Conservation (phyloP, 2,888 invertebrate species). For the Tineola bisselliella region DNA sequence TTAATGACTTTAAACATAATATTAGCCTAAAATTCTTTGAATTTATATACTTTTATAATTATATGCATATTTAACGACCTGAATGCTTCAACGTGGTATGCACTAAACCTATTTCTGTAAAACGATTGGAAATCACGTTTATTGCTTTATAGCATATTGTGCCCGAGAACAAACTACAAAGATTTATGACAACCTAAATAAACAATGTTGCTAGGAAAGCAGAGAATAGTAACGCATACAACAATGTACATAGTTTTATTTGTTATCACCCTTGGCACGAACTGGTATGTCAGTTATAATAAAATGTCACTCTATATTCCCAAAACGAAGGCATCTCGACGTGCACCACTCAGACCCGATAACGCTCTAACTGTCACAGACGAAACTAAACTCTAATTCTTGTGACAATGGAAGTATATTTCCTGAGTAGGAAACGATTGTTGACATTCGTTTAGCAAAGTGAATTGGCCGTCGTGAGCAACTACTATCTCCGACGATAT, state of each 20-base stretch:
- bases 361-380: not conserved
- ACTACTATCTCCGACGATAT: not conserved
- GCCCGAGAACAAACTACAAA: not conserved
- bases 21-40: too few relatives aligned
- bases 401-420: not conserved
- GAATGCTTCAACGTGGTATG: not conserved
- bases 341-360: slow-evolving; percentile 5
- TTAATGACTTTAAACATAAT: too few relatives aligned
- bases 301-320: slow-evolving; percentile 14
- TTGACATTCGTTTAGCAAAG: slow-evolving; percentile 3
- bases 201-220: not conserved
- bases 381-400: not conserved
- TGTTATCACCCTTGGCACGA: slow-evolving; percentile 4
- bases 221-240: not conserved
- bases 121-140: not conserved
- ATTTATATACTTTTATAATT: too few relatives aligned
- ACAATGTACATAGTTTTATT: slow-evolving; percentile 7
- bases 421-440: not conserved
- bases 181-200: not conserved
- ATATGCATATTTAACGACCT: too few relatives aligned
- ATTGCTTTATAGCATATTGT: not conserved
- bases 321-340: not conserved
- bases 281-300: slow-evolving; percentile 10
- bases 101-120: not conserved
- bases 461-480: not conserved